Conservation (phyloP, 37 sponge, comb jelly and placozoan species). For the Tethya wilhelma region DNA sequence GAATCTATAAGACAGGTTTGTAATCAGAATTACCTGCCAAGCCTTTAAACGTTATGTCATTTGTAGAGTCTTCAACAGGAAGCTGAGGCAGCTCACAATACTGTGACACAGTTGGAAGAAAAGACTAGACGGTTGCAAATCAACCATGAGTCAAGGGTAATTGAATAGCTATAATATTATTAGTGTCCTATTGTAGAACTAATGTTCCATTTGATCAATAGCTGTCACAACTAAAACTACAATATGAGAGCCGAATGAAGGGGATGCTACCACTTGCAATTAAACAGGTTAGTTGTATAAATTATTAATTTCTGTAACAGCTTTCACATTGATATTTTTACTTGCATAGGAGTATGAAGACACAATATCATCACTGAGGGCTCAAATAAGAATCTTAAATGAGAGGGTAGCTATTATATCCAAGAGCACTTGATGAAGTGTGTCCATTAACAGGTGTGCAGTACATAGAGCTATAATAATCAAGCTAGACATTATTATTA, state of each 20-base stretch:
- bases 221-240: neutral
- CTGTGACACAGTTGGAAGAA: neutral
- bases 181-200: neutral
- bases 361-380: slow-evolving; percentile 28
- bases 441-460: too few species aligned
- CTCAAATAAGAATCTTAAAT: slow-evolving; percentile 26
- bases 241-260: neutral
- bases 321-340: too few species aligned
- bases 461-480: too few species aligned
- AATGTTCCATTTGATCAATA: neutral
- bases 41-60: neutral
- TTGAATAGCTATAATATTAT: neutral
- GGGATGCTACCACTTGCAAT: neutral
- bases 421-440: too few species aligned
- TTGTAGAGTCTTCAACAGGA: slow-evolving; percentile 9
- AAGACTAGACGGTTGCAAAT: neutral
- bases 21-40: too few species aligned
- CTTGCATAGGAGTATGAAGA: slow-evolving; percentile 35
- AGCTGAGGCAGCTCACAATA: slow-evolving; percentile 9
- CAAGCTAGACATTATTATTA: too few species aligned
- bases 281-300: neutral
- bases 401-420: slow-evolving; percentile 36
- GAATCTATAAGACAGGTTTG: neutral
- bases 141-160: neutral
- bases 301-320: too few species aligned